Evolutionary conservation across 2,888 invertebrate species (phyloP), one percentile per base, ranked within the genome.

Genomic region (Orchesella flavescens): DNA sequence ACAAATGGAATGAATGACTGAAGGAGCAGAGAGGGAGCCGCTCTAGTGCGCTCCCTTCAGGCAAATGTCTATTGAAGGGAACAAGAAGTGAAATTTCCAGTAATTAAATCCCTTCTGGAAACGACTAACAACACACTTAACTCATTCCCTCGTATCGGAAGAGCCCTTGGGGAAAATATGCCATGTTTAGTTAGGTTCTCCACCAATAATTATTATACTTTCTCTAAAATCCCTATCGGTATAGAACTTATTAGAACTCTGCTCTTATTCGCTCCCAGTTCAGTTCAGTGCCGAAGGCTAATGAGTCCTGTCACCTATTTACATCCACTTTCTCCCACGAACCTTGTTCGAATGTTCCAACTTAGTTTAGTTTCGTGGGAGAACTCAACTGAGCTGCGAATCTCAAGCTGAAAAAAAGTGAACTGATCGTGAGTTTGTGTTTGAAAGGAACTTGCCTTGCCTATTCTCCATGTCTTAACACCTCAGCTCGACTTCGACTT

Each of bases 241-340:
- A 34, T 34, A 34, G 34, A 34, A 34, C n/a, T n/a, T n/a, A n/a
- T n/a, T n/a, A n/a, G n/a, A n/a, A n/a, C 44, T 43, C 43, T 66
- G 12, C 43, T 66, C 9, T 21, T 46, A n/a, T 34, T 15, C 59
- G n/a, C 57, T 65, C 65, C 2, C 65, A 65, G 65, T 65, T 34
- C 13, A 12, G 49, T 49, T 23, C 49, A 13, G 19, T 49, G 49
- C 24, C 21, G 59, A 68, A 65, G 68, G 68, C 76, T 77, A 77
- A 77, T 77, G 76, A 77, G 76, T 44, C 68, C 46, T 77, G 76
- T 68, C 76, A 77, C 68, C 55, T 68, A 77, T 66, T 77, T 68
- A 66, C 65, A 66, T 75, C 55, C 66, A 63, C 74, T 74, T 74
- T 49, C 63, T 73, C 69, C 49, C 69, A 69, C 69, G 69, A 53